Percentiles rank a stretch among this genome's conserved stretches.
Evolutionary conservation across 2,888 invertebrate genomes (phyloP).

Genomic region (Chydorus sphaericus): DNA sequence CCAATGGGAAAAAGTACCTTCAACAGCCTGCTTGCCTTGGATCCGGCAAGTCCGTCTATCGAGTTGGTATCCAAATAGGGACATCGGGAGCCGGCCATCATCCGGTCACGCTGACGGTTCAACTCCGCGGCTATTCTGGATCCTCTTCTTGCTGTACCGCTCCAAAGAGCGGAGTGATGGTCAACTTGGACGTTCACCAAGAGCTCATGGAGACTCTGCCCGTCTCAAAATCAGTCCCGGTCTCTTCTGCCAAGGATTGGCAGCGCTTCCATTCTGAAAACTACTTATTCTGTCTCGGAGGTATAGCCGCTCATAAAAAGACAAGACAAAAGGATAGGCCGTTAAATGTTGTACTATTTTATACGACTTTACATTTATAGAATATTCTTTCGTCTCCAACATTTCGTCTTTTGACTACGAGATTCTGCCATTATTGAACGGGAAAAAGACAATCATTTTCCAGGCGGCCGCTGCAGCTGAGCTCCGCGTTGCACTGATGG

Average conservation of each 20-base stretch:
- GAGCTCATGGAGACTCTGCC: slow-evolving; percentile 3
- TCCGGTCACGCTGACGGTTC: slow-evolving; percentile 12
- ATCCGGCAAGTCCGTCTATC: slow-evolving; percentile 6
- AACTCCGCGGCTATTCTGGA: slow-evolving; percentile 8
- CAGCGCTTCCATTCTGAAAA: slow-evolving; percentile 5
- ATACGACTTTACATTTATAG: background rate
- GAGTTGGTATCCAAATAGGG: slow-evolving; percentile 4
- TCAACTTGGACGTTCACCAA: background rate
- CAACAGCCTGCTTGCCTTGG: slow-evolving; percentile 10
- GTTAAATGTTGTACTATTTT: background rate
- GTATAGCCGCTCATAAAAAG: too few species aligned
- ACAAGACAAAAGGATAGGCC: too few species aligned
- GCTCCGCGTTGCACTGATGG: background rate
- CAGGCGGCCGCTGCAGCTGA: slow-evolving; percentile 7
- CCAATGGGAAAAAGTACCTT: slow-evolving; percentile 11
- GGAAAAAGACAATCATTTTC: slow-evolving; percentile 2
- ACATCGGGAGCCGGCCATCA: background rate
- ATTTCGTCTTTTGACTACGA: background rate
- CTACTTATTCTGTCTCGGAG: slow-evolving; percentile 12
- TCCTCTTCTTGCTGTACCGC: slow-evolving; percentile 7
- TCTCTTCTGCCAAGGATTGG: background rate
- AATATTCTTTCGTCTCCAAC: background rate
- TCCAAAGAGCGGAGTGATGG: background rate
- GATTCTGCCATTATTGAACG: background rate
- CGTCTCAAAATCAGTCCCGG: slow-evolving; percentile 7